Evolutionary conservation across 2,797 vertebrate genomes (phyloP), one percentile per base, ranked within the genome.

Genomic region (Neosilurus mollespiculum): DNA sequence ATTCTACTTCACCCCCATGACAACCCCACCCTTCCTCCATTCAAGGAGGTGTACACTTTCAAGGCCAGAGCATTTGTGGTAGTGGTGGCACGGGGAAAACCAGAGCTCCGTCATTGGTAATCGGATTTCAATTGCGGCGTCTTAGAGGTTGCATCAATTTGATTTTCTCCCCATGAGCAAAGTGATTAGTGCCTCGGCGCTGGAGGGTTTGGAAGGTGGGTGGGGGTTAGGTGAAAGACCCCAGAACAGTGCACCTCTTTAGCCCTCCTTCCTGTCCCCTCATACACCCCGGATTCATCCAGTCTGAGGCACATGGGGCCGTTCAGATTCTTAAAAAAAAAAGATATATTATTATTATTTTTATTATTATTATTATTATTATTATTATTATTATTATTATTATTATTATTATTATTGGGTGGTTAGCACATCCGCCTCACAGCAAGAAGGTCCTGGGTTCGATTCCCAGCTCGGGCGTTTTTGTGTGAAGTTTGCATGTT

Each of bases 81-180:
- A 85, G 90, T 88, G 90, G 90, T 30, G 80, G 91, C 89, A 86
- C 89, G 83, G 91, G 90, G 90, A 92, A 93, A 92, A 90, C 91
- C 88, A 89, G 90, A 88, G 84, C 91, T 92, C 89, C 90, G 89
- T 91, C 88, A 86, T 92, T 88, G 83, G 90, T 94, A 93, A 94
- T 95, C 92, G 93, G 93, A 95, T 95, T 94, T 95, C 90, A 90
- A 90, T 92, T 90, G 90, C 88, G 87, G 87, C 90, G 91, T 91
- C 92, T 91, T 93, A 90, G 90, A 91, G 93, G 89, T 87, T 85
- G 89, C 92, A 92, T 93, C 93, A 93, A 94, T 94, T 92, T 86
- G 92, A 94, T 93, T 93, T 92, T 91, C 92, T 92, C 86, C 89
- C 89, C 91, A 89, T 91, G 90, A 89, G 91, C 89, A 78, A 78